These are phyloP conservation scores for Propithecus coquereli DNA, from an alignment of 2,113 vertebrate genomes.

Conservation along the genomic window DNA sequence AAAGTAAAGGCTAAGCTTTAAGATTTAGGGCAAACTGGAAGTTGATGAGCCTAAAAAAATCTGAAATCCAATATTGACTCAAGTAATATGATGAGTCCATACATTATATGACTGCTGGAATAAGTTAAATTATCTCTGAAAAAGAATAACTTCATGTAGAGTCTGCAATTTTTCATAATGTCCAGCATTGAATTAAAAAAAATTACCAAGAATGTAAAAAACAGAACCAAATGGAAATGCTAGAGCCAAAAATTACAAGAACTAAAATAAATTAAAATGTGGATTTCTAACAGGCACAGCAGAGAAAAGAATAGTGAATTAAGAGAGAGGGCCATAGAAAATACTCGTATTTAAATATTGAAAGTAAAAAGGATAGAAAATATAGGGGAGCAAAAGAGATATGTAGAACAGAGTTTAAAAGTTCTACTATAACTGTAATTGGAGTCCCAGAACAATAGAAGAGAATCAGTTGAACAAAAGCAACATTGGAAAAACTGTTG, in stretches of 20 bases:
- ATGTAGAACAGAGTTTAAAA: neutral
- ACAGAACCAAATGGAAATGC: constrained; percentile 16
- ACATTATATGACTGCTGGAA: neutral
- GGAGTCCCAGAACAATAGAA: neutral
- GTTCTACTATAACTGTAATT: neutral
- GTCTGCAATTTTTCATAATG: constrained; percentile 19
- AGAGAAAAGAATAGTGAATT: constrained; percentile 1
- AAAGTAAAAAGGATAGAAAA: neutral
- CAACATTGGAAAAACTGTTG: neutral
- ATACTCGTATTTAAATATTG: neutral
- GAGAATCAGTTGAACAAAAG: neutral
- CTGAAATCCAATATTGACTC: neutral
- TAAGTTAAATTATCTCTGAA: neutral
- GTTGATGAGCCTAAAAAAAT: neutral
- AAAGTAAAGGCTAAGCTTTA: constrained; percentile 28
- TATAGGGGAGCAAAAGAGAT: neutral
- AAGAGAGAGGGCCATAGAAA: neutral
- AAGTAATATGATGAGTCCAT: neutral
- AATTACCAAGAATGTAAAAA: neutral
- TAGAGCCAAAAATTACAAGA: constrained; percentile 1
- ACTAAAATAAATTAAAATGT: constrained; percentile 35
- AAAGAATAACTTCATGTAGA: neutral
- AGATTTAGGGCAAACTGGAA: neutral
- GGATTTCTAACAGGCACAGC: neutral
- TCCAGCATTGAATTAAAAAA: constrained; percentile 34